These are phyloP conservation scores for Dolichotis patagonum DNA, from an alignment of 2,113 vertebrate species.

Conservation along the genomic window DNA sequence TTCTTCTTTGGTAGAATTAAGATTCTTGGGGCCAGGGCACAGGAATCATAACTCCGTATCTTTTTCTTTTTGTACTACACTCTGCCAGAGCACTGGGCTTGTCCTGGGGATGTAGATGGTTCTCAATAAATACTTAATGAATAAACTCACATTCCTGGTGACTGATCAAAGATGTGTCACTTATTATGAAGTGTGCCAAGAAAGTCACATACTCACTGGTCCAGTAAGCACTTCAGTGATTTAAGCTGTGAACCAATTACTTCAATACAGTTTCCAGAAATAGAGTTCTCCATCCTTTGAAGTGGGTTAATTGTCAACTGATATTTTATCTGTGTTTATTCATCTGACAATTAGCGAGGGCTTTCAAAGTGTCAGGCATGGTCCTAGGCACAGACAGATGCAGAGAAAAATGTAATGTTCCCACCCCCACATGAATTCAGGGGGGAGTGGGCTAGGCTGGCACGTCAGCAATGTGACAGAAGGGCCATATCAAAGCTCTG, in stretches of 20 bases:
- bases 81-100: neutral
- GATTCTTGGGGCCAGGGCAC: neutral
- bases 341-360: constrained; percentile 47
- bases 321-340: constrained; percentile 67
- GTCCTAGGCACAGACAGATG: constrained; percentile 37
- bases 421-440: neutral
- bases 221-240: constrained; percentile 70
- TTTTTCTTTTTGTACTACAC: neutral
- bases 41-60: neutral
- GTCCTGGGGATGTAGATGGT: neutral
- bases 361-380: neutral
- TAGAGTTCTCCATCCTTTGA: constrained; percentile 73
- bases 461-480: neutral
- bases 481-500: neutral
- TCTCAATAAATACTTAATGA: constrained; percentile 62
- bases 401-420: neutral
- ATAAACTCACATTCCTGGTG: constrained; percentile 73
- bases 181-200: constrained; percentile 73
- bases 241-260: constrained; percentile 79
- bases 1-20: neutral
- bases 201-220: constrained; percentile 73
- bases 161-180: constrained; percentile 76
- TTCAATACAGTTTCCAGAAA: constrained; percentile 77
- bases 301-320: constrained; percentile 71
- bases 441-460: neutral